A percentile compares a stretch with the other conserved stretches of the same genome.
Conservation (phyloP, 2,888 invertebrate genomes). For the Sycophila texana region DNA sequence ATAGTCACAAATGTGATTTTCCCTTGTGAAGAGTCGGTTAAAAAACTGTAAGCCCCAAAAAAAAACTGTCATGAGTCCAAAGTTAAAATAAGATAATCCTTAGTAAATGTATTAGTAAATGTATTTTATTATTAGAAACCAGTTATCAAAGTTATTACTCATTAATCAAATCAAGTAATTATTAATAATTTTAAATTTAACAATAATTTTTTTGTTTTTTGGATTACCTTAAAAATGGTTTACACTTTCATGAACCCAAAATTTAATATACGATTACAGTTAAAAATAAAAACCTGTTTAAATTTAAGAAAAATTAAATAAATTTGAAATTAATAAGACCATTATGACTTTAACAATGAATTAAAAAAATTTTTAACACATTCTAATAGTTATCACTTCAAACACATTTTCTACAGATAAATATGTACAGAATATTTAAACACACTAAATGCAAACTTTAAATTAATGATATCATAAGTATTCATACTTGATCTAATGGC, state of each 20-base stretch:
- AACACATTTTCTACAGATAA: constrained; percentile 45
- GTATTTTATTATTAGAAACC: not conserved
- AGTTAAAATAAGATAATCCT: constrained; percentile 18
- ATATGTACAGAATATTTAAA: constrained; percentile 49
- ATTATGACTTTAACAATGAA: not conserved
- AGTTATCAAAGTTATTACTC: not conserved
- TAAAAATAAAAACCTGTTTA: constrained; percentile 5
- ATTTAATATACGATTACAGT: constrained; percentile 23
- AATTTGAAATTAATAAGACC: constrained; percentile 13
- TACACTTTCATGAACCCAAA: constrained; percentile 13
- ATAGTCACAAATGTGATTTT: not conserved
- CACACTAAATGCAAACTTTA: constrained; percentile 35
- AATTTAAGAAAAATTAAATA: not conserved
- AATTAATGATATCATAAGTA: constrained; percentile 18
- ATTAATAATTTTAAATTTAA: constrained; percentile 8
- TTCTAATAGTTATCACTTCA: constrained; percentile 44
- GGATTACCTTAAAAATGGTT: constrained; percentile 31
- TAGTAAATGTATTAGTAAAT: not conserved
- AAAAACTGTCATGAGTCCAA: constrained; percentile 14
- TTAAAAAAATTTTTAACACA: constrained; percentile 11
- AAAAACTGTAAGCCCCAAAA: constrained; percentile 40
- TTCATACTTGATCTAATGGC: constrained; percentile 73
- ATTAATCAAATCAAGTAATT: not conserved
- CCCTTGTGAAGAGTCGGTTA: constrained; percentile 15
- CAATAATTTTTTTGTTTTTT: constrained; percentile 30